These are phyloP conservation scores for Tragelaphus oryx DNA, from an alignment of 2,797 vertebrate species.

Conservation along the genomic window DNA sequence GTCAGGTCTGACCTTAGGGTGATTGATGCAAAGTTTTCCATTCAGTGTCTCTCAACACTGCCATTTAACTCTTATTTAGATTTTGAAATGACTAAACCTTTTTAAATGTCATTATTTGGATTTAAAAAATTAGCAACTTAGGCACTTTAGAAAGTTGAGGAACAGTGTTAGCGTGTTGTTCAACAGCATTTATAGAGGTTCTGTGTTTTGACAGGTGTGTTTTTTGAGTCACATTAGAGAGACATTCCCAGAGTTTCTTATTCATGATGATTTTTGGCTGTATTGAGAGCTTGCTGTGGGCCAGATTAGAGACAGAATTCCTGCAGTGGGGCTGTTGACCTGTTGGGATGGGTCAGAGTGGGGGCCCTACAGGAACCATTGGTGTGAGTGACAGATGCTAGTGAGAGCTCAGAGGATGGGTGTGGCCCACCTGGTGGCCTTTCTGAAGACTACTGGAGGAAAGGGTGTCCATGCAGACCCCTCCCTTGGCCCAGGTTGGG, in stretches of 20 bases:
- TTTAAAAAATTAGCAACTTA: background rate
- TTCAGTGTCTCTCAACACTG: background rate
- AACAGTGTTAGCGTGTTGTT: background rate
- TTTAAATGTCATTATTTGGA: background rate
- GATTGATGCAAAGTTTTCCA: background rate
- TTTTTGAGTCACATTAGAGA: background rate
- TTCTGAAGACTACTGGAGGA: background rate
- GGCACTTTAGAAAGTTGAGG: background rate
- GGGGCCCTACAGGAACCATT: background rate
- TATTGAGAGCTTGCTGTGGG: background rate
- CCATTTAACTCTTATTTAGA: background rate
- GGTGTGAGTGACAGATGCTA: background rate
- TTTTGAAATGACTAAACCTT: background rate
- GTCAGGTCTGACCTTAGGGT: background rate
- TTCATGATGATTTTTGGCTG: background rate
- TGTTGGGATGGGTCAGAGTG: background rate
- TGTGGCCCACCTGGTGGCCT: background rate
- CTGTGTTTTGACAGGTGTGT: background rate
- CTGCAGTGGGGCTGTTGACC: background rate
- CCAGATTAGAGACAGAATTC: background rate
- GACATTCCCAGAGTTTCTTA: background rate
- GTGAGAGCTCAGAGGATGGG: background rate
- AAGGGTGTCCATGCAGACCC: background rate
- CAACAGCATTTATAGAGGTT: background rate
- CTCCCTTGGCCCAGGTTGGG: rapidly evolving